Conservation (phyloP, 2,888 invertebrate genomes). For the Agapostemon virescens region DNA sequence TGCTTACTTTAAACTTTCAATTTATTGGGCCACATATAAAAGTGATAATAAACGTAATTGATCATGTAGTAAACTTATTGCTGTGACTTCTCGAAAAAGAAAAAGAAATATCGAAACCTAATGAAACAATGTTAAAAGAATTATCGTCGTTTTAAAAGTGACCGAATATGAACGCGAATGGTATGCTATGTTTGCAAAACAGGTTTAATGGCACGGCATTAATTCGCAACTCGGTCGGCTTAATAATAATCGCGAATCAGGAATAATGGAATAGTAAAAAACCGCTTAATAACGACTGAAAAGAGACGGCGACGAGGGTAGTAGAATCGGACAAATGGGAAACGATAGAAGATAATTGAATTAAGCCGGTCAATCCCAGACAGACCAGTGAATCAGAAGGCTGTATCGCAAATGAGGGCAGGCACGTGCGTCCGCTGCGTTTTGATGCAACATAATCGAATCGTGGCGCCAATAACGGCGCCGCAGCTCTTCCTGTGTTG, state of each 20-base stretch:
- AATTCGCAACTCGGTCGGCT: neutral
- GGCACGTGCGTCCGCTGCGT: slow-evolving; percentile 50
- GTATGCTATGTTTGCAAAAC: too few relatives aligned
- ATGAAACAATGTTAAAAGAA: too few relatives aligned
- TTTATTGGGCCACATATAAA: too few relatives aligned
- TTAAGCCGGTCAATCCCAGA: slow-evolving; percentile 24
- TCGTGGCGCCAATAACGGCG: slow-evolving; percentile 48
- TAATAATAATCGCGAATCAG: neutral
- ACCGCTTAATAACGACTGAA: neutral
- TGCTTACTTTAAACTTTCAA: too few relatives aligned
- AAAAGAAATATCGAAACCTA: too few relatives aligned
- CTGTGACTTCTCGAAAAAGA: too few relatives aligned
- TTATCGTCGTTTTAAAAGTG: too few relatives aligned
- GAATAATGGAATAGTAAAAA: neutral
- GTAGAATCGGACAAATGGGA: neutral
- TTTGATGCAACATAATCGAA: slow-evolving; percentile 66
- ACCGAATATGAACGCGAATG: too few relatives aligned
- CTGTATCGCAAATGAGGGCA: slow-evolving; percentile 57
- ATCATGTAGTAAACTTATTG: too few relatives aligned
- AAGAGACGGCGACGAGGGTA: neutral
- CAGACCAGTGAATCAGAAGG: slow-evolving; percentile 42
- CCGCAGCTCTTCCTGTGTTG: slow-evolving; percentile 12
- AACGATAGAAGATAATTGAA: slow-evolving; percentile 13
- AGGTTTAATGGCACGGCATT: too few relatives aligned
- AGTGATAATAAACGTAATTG: too few relatives aligned